These are phyloP conservation scores for Formica exsecta DNA, from an alignment of 1,140 invertebrate species.

Conservation along the genomic window DNA sequence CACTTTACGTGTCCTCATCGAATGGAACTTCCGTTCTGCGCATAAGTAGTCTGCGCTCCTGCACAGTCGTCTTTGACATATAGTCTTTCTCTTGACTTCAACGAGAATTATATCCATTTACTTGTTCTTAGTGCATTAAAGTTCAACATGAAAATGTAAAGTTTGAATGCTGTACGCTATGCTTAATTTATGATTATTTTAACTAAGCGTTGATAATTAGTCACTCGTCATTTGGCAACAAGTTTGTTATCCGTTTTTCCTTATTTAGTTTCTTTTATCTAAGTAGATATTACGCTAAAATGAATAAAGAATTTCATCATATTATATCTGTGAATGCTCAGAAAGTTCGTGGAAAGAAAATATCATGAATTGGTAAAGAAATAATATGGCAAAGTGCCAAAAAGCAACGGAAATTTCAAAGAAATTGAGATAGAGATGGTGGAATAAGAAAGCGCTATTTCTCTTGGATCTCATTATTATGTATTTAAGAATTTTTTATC, in stretches of 20 bases:
- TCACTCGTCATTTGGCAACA: neutral
- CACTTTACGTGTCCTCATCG: constrained; percentile 45
- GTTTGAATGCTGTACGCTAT: constrained; percentile 1
- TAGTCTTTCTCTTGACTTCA: neutral
- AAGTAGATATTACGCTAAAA: neutral
- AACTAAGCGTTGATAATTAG: neutral
- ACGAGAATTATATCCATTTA: constrained; percentile 22
- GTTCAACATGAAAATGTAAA: constrained; percentile 35
- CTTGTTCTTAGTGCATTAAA: constrained; percentile 30
- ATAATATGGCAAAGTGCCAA: neutral
- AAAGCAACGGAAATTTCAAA: neutral
- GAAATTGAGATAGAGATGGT: neutral
- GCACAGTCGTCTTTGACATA: constrained; percentile 49
- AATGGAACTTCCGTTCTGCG: constrained; percentile 35
- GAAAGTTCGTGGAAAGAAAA: neutral
- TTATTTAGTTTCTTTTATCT: neutral
- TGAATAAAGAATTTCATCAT: neutral
- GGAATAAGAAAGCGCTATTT: constrained; percentile 2
- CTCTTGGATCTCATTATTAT: neutral
- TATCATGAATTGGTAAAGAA: neutral
- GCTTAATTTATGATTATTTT: neutral
- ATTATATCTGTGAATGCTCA: neutral
- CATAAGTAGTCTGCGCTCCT: constrained; percentile 17
- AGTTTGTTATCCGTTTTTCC: neutral
- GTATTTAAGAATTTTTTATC: neutral